Evolutionary conservation across 2,797 vertebrate species (phyloP).

Genomic region (Micrastur ruficollis): DNA sequence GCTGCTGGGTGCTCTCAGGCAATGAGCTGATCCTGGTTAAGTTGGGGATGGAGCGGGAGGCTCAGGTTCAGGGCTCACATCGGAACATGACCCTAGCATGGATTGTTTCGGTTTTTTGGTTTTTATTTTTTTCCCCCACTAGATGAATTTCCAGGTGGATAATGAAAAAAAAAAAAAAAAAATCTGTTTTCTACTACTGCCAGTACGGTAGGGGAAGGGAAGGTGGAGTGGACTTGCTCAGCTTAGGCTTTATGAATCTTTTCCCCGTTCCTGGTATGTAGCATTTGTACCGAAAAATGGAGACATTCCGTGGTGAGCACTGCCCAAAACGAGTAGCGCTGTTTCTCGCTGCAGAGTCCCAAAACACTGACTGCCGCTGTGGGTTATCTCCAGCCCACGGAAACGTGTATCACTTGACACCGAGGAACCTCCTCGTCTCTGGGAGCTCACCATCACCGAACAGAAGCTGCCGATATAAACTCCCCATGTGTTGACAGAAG

Average conservation of each 20-base stretch:
- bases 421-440: background rate
- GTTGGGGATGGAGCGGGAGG: background rate
- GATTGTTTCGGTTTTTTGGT: background rate
- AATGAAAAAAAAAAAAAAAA: background rate
- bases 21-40: background rate
- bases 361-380: background rate
- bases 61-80: background rate
- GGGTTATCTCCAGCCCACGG: background rate
- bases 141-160: background rate
- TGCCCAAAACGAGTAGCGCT: background rate
- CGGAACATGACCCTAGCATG: background rate
- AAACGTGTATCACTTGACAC: background rate
- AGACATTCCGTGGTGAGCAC: background rate
- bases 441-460: background rate
- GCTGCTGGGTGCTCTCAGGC: background rate
- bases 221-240: background rate
- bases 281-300: background rate
- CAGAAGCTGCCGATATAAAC: background rate
- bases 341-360: background rate
- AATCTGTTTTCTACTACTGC: background rate
- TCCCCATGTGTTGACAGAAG: background rate
- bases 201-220: background rate
- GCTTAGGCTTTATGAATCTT: background rate
- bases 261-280: background rate
- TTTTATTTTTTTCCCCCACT: background rate